A percentile compares a stretch with the other conserved stretches of the same genome.
phyloP scores from a whole-genome alignment of 2,113 vertebrate genomes.

The Gorsachius goisagi region DNA sequence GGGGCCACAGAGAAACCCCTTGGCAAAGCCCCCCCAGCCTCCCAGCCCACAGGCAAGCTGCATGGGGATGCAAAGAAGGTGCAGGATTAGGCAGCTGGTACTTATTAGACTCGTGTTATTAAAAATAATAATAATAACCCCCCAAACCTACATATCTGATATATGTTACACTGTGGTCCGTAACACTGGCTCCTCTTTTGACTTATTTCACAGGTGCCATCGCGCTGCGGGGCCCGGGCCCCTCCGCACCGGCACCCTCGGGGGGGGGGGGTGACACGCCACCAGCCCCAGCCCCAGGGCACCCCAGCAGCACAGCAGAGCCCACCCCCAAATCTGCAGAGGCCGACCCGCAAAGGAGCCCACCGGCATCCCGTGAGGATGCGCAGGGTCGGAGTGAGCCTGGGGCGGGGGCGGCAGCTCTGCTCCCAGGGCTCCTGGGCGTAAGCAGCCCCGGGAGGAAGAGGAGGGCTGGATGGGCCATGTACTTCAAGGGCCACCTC shows the following conservation, averaged over 20 bases:
- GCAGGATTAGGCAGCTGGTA: not conserved
- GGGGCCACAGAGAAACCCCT: not conserved
- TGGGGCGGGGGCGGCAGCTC: not conserved
- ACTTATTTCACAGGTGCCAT: not conserved
- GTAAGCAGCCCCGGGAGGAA: not conserved
- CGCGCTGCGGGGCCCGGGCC: not conserved
- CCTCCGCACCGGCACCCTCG: rapidly evolving
- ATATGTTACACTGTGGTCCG: not conserved
- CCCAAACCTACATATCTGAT: not conserved
- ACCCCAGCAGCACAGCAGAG: not conserved
- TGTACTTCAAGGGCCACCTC: not conserved
- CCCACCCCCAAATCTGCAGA: not conserved
- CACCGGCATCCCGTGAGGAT: not conserved
- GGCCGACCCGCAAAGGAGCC: not conserved
- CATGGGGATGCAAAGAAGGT: not conserved
- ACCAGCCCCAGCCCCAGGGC: not conserved
- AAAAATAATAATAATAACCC: not conserved
- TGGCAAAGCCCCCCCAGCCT: not conserved
- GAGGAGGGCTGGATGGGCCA: not conserved
- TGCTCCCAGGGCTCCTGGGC: not conserved
- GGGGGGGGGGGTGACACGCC: rapidly evolving
- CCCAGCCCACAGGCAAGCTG: not conserved
- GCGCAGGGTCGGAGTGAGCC: not conserved
- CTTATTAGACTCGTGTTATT: not conserved
- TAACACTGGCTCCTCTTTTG: not conserved